A percentile compares a stretch with the other conserved stretches of the same genome.
Evolutionary conservation across 2,888 invertebrate species (phyloP).

Genomic region (Drosophila falleni): DNA sequence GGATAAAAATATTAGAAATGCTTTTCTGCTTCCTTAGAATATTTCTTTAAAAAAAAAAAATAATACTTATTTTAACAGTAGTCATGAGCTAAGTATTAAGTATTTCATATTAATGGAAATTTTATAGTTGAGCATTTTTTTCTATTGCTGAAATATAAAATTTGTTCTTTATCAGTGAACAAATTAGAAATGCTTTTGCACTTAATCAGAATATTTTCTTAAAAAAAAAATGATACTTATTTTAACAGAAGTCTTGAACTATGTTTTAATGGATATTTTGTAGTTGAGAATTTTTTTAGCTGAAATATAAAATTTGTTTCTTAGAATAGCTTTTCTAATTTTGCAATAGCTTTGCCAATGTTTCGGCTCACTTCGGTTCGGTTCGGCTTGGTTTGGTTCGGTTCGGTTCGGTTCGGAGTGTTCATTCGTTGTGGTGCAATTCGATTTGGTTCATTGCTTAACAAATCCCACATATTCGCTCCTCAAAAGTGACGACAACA

Average conservation of each 20-base stretch:
- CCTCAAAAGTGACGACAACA: slow-evolving; percentile 26
- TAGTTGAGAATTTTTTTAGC: too few species aligned
- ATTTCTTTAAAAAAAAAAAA: too few species aligned
- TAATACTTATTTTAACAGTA: too few species aligned
- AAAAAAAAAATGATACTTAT: too few species aligned
- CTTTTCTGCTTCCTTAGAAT: too few species aligned
- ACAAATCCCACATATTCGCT: slow-evolving; percentile 48
- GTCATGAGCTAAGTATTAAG: too few species aligned
- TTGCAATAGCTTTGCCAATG: neutral
- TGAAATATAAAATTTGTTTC: too few species aligned
- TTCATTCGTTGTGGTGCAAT: slow-evolving; percentile 34
- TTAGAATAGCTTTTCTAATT: neutral
- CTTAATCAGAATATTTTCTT: neutral
- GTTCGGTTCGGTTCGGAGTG: slow-evolving; percentile 4
- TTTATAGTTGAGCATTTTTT: neutral
- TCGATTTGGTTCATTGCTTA: slow-evolving; percentile 54
- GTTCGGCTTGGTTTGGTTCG: slow-evolving; percentile 18
- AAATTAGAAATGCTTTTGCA: neutral
- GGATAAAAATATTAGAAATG: too few species aligned
- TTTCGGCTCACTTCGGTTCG: slow-evolving; percentile 12
- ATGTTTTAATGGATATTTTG: too few species aligned
- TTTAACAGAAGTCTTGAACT: too few species aligned
- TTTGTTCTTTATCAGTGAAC: neutral
- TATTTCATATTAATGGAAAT: too few species aligned
- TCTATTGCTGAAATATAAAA: too few species aligned